Conservation (phyloP, 2,113 vertebrate genomes). For the Puntigrus tetrazona region DNA sequence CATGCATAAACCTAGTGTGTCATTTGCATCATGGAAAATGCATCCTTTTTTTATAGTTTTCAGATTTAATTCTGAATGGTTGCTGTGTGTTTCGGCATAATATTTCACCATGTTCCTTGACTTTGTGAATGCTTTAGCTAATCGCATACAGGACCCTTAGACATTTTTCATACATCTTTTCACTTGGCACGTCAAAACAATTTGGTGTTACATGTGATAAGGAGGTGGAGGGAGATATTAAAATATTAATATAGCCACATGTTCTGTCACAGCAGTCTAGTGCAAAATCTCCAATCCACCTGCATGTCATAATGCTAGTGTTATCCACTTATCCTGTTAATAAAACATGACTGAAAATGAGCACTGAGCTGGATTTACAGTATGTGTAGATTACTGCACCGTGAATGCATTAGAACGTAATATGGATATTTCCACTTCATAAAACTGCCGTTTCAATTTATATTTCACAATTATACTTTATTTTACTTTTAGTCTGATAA, state of each 20-base stretch:
- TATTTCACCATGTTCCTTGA: not conserved
- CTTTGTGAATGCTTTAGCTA: not conserved
- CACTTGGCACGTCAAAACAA: conserved; percentile 9
- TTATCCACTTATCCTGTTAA: conserved; percentile 1
- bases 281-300: not conserved
- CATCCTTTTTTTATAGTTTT: not conserved
- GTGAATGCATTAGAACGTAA: not conserved
- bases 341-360: not conserved
- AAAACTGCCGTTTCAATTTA: not conserved
- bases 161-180: not conserved
- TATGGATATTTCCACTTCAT: not conserved
- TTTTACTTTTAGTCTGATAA: not conserved
- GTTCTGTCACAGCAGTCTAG: conserved; percentile 11
- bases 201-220: not conserved
- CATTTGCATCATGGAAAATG: not conserved
- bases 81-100: not conserved
- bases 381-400: not conserved
- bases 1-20: not conserved
- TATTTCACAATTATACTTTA: not conserved
- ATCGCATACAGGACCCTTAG: not conserved
- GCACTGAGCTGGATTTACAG: not conserved
- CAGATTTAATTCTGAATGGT: not conserved
- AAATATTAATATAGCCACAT: not conserved
- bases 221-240: not conserved
- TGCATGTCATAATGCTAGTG: not conserved